Conservation (phyloP, 2,888 invertebrate genomes). For the Gasteruption jaculator region DNA sequence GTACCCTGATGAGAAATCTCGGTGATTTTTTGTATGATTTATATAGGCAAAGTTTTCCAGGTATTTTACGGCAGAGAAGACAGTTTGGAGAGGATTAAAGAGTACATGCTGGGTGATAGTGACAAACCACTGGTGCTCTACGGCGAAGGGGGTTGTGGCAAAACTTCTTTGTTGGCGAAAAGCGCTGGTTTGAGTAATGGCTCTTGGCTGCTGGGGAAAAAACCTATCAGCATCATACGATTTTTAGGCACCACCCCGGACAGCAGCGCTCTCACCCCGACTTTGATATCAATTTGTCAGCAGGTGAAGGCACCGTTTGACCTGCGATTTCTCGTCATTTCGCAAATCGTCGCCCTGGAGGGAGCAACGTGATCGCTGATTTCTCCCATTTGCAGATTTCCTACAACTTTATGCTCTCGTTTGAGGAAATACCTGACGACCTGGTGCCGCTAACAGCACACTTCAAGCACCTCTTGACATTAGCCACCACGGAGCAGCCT, state of each 20-base stretch:
- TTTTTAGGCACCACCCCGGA: constrained; percentile 97
- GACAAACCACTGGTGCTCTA: constrained; percentile 88
- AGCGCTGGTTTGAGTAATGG: constrained; percentile 76
- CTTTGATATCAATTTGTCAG: constrained; percentile 91
- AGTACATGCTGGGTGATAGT: constrained; percentile 78
- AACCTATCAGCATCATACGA: constrained; percentile 82
- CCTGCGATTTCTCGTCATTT: background rate
- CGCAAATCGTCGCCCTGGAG: background rate
- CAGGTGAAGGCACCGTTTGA: constrained; percentile 60
- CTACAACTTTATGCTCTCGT: constrained; percentile 86
- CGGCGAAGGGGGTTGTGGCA: constrained; percentile 96
- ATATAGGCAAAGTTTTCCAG: constrained; percentile 39
- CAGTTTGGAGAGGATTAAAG: constrained; percentile 72
- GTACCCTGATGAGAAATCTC: background rate
- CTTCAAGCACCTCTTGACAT: constrained; percentile 87
- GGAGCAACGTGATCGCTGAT: constrained; percentile 4
- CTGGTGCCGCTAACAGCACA: constrained; percentile 92
- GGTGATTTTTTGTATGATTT: background rate
- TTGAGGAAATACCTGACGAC: constrained; percentile 94
- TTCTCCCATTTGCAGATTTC: constrained; percentile 63
- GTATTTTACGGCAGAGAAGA: constrained; percentile 92
- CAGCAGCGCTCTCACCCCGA: constrained; percentile 89
- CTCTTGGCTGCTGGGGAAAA: constrained; percentile 69
- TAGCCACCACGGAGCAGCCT: constrained; percentile 79
- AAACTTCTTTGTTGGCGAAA: constrained; percentile 92